Evolutionary conservation across 2,888 invertebrate species (phyloP), one percentile per base, ranked within the genome.

Genomic region (Dasypogon diadema): DNA sequence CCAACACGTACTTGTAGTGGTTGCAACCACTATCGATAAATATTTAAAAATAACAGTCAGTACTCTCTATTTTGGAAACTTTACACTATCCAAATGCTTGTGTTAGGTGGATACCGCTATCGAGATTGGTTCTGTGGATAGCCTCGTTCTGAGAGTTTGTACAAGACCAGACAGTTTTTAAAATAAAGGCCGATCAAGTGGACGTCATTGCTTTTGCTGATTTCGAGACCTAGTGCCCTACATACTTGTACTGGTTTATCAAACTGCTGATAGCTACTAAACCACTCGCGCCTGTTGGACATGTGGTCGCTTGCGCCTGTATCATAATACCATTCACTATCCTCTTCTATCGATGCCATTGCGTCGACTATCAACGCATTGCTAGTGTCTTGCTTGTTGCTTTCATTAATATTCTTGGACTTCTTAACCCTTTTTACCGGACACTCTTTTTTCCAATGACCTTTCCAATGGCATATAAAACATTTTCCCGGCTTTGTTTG

Each of bases 391-490:
- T n/a, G n/a, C n/a, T n/a, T n/a, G 16, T 16, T 48, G 4, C 12
- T 4, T 4, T 48, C n/a, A 12, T 3, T 48, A 12, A 12, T 16
- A 18, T 4, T 3, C n/a, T n/a, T n/a, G n/a, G n/a, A n/a, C 6
- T 21, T 12, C n/a, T 48, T 21, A 73, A 60, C 76, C 18, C 56
- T 75, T 18, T 42, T 5, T 73, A 76, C 42, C 37, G 77, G 75
- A 77, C 78, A 79, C 68, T 79, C 75, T 26, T 58, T 75, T 68
- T 80, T 79, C 75, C 77, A 77, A 75, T 80, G 80, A 6, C 79
- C 78, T n/a, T 30, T 75, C 74, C 54, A 70, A 8, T 76, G 75
- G 60, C 80, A 80, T 26, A 65, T 60, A 73, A 78, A 80, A 78
- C 80, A 80, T 58, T 24, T 73, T 3, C 48, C 54, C 58, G 37